Conservation (phyloP, 2,888 invertebrate species). For the Napeogenes sylphis region DNA sequence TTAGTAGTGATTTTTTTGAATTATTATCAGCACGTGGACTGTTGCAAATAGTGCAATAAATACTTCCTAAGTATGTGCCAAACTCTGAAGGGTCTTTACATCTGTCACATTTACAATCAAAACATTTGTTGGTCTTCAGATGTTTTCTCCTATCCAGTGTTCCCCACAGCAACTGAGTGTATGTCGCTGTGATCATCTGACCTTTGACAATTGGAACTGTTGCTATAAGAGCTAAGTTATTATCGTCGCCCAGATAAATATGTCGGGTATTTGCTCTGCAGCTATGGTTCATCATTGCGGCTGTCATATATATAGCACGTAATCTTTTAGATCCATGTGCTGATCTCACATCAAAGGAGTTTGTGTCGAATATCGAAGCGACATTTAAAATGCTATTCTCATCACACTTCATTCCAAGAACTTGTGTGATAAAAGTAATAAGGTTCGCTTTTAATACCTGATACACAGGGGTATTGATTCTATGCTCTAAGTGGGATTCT, state of each 20-base stretch:
- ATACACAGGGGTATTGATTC: conserved; percentile 79
- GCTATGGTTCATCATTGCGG: conserved; percentile 84
- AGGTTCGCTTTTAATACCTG: conserved; percentile 78
- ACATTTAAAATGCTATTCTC: conserved; percentile 79
- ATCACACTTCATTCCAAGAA: conserved; percentile 74
- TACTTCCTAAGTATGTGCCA: conserved; percentile 79
- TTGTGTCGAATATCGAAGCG: conserved; percentile 84
- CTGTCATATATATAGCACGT: conserved; percentile 80
- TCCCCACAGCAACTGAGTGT: conserved; percentile 83
- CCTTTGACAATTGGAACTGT: conserved; percentile 82
- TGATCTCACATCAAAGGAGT: conserved; percentile 82
- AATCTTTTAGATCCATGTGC: conserved; percentile 69
- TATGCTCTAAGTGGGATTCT: conserved; percentile 80
- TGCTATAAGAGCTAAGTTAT: conserved; percentile 80
- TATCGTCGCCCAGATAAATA: conserved; percentile 78
- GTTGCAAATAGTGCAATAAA: conserved; percentile 80
- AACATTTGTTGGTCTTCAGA: conserved; percentile 80
- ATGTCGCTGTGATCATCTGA: conserved; percentile 81
- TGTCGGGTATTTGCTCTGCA: conserved; percentile 86
- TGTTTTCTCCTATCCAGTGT: conserved; percentile 81
- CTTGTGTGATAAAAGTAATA: conserved; percentile 79
- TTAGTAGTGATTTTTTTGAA: conserved; percentile 66
- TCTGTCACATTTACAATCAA: conserved; percentile 81
- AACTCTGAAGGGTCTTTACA: conserved; percentile 85
- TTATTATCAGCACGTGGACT: conserved; percentile 51